Evolutionary conservation across 2,888 invertebrate genomes (phyloP).

Genomic region (Diaprepes abbreviatus): DNA sequence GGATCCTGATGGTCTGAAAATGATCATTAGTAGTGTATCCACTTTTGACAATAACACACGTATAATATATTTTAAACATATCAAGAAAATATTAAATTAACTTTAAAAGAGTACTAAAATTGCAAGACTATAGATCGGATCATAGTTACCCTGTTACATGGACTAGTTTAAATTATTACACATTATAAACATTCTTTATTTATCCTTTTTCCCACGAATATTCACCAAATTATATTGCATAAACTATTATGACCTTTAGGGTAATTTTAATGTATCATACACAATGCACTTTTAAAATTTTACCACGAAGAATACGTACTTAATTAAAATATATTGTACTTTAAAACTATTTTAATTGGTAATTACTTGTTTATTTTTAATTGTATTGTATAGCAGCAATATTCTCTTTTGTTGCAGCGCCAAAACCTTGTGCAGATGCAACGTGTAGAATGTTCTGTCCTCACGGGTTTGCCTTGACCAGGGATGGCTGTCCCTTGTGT

Average conservation of each 20-base stretch:
- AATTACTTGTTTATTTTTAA: not conserved
- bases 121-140: no score
- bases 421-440: slow-evolving; percentile 81
- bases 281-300: not conserved
- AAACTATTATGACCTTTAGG: not conserved
- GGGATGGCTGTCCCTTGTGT: slow-evolving; percentile 83
- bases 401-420: slow-evolving; percentile 63
- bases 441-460: slow-evolving; percentile 91
- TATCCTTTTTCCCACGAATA: not conserved
- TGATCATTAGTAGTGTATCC: no score
- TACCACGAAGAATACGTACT: not conserved
- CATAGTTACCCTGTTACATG: no score
- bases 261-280: not conserved
- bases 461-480: slow-evolving; percentile 81
- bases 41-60: no score
- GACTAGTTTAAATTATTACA: not conserved
- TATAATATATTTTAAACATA: no score
- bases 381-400: not conserved
- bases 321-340: not conserved
- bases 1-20: no score
- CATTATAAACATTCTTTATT: not conserved
- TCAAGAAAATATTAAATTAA: no score
- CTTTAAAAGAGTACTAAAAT: no score
- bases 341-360: not conserved
- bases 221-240: slow-evolving; percentile 3